Percentiles rank a stretch among this genome's conserved stretches.
Evolutionary conservation across 2,797 vertebrate species (phyloP).

Genomic region (Xiphorhynchus erythropygius): DNA sequence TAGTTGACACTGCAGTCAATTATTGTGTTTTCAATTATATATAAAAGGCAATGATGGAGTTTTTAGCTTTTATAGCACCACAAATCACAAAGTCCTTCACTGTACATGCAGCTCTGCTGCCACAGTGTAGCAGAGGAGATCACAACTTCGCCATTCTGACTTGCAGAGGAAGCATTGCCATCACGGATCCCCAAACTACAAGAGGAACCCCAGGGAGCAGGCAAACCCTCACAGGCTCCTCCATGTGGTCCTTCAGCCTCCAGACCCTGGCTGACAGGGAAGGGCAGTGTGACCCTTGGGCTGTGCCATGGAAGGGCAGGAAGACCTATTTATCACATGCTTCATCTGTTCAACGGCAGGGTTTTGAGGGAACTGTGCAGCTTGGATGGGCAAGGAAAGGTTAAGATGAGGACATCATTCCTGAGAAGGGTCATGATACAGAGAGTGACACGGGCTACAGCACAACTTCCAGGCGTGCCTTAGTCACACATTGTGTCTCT

Average conservation of each 20-base stretch:
- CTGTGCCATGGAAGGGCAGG: neutral
- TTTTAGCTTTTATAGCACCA: conserved; percentile 30
- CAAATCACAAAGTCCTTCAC: conserved; percentile 8
- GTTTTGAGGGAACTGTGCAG: neutral
- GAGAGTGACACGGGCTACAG: neutral
- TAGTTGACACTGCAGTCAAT: conserved; percentile 16
- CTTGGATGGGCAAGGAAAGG: neutral
- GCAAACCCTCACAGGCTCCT: neutral
- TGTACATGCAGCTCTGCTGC: neutral
- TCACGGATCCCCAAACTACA: neutral
- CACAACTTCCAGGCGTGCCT: accelerated
- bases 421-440: neutral
- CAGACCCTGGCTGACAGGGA: neutral
- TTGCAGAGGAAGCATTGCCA: neutral
- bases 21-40: conserved; percentile 57
- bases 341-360: accelerated
- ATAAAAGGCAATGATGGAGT: conserved; percentile 44
- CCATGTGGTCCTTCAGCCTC: accelerated
- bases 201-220: neutral
- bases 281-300: accelerated
- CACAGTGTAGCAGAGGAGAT: neutral
- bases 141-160: neutral
- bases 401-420: neutral
- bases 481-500: neutral
- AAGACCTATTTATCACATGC: accelerated